Evolutionary conservation across 2,888 invertebrate genomes (phyloP).

Genomic region (Drosophila limbata): DNA sequence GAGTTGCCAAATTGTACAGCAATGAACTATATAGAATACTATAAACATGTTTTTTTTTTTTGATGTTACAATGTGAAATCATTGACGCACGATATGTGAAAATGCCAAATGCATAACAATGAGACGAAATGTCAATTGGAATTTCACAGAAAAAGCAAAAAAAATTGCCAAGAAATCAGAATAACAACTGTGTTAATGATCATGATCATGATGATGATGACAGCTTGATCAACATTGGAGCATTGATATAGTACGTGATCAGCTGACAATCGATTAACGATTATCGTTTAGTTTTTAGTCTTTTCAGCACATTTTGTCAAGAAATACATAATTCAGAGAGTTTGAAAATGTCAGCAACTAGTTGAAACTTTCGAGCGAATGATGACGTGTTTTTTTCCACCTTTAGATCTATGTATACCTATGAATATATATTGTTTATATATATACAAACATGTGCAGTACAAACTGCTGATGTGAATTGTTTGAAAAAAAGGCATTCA

Average conservation of each 20-base stretch:
- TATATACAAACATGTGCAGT: slow-evolving; percentile 5
- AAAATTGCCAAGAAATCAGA: slow-evolving; percentile 53
- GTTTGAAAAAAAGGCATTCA: slow-evolving; percentile 27
- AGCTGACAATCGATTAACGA: slow-evolving; percentile 22
- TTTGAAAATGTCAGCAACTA: slow-evolving; percentile 54
- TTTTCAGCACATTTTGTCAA: slow-evolving; percentile 13
- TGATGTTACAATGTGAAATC: slow-evolving; percentile 47
- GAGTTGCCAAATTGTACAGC: slow-evolving; percentile 56
- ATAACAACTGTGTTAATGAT: slow-evolving; percentile 14
- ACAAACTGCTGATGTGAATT: slow-evolving; percentile 57
- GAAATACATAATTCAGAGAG: slow-evolving; percentile 29
- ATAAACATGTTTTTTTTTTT: slow-evolving; percentile 12
- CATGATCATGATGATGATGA: slow-evolving; percentile 6
- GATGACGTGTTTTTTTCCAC: slow-evolving; percentile 58
- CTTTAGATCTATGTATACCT: slow-evolving; percentile 16
- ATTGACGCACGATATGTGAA: slow-evolving; percentile 64
- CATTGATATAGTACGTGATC: slow-evolving; percentile 24
- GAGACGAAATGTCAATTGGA: slow-evolving; percentile 44
- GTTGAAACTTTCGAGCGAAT: slow-evolving; percentile 21
- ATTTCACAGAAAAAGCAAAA: slow-evolving; percentile 55
- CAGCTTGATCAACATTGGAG: slow-evolving; percentile 22
- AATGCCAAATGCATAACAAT: slow-evolving; percentile 67
- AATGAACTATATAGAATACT: slow-evolving; percentile 74
- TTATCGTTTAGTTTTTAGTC: slow-evolving; percentile 12
- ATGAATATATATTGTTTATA: not conserved